These are phyloP conservation scores for Lepidurus couesii DNA, from an alignment of 1,140 invertebrate species.

Conservation along the genomic window DNA sequence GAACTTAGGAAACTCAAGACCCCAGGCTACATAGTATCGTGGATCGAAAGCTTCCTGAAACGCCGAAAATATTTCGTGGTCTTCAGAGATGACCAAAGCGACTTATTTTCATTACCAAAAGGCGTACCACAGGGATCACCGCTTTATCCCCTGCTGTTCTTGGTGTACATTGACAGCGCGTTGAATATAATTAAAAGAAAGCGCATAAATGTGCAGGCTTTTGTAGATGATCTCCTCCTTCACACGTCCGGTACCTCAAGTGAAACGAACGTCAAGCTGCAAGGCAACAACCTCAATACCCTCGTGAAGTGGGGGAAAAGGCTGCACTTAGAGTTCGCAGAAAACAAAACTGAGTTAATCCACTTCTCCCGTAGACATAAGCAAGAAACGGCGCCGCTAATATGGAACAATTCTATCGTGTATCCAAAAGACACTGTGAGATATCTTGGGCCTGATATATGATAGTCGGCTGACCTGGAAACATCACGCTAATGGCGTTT, in stretches of 20 bases:
- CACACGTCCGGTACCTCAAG: neutral
- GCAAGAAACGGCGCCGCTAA: neutral
- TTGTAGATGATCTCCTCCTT: slow-evolving; percentile 28
- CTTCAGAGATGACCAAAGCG: neutral
- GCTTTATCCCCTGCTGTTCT: slow-evolving; percentile 12
- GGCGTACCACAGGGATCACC: slow-evolving; percentile 26
- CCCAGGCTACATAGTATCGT: neutral
- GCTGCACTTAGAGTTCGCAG: neutral
- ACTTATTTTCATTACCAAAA: neutral
- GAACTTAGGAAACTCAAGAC: neutral
- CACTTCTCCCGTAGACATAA: slow-evolving; percentile 25
- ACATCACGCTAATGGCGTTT: neutral
- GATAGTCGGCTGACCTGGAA: slow-evolving; percentile 24
- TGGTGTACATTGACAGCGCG: neutral
- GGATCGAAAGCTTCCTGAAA: slow-evolving; percentile 12
- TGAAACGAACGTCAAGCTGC: slow-evolving; percentile 15
- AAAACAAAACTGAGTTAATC: slow-evolving; percentile 23
- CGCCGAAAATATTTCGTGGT: neutral
- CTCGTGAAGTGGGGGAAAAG: slow-evolving; percentile 10
- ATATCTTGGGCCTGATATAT: neutral
- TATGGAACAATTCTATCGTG: neutral
- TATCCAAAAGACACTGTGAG: slow-evolving; percentile 7
- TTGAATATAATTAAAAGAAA: slow-evolving; percentile 22
- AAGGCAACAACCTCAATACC: neutral
- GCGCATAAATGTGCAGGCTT: slow-evolving; percentile 9